Evolutionary conservation across 2,888 invertebrate species (phyloP), one percentile per base, ranked within the genome.

Genomic region (Drosophila nr. perissopoda): DNA sequence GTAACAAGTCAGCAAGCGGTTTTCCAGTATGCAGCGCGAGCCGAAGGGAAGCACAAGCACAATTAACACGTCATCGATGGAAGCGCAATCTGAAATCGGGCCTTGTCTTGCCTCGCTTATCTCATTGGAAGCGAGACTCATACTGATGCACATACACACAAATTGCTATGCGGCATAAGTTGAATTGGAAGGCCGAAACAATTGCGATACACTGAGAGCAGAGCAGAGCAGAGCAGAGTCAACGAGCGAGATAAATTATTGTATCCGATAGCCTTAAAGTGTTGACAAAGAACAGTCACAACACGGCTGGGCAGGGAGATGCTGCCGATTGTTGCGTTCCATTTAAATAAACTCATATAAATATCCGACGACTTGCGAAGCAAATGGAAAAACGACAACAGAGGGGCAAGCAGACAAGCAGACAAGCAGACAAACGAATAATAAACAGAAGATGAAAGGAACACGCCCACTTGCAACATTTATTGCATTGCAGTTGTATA

Each of bases 401-500:
- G 53, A 38, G 33, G 53, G 29, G 18, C 46, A 57, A 27, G 27
- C 46, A 54, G 34, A 61, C 13, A 60, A n/a, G 27, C 11, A 56
- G n/a, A 52, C 38, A 40, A 11, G 42, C 38, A 53, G 31, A 51
- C 11, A 59, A 16, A 27, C 13, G 59, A 21, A 52, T 4, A 46
- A 38, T 18, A 25, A 52, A 13, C 21, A 54, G 34, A n/a, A 29
- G 49, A 53, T 27, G 54, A 29, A 34, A 16, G 18, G 21, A 38
- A 40, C 38, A 70, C 88, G 85, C 88, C 88, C 82, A 76, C 79
- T 76, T 66, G 63, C 73, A 79, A 70, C 76, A 86, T 88, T 78
- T 80, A 88, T 86, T 83, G 69, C 64, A 49, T 74, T 84, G 40
- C 38, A 40, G 40, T 88, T 88, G 70, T 66, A 62, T n/a, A 46